Evolutionary conservation across 2,797 vertebrate genomes (phyloP).

Genomic region (Pygocentrus nattereri): DNA sequence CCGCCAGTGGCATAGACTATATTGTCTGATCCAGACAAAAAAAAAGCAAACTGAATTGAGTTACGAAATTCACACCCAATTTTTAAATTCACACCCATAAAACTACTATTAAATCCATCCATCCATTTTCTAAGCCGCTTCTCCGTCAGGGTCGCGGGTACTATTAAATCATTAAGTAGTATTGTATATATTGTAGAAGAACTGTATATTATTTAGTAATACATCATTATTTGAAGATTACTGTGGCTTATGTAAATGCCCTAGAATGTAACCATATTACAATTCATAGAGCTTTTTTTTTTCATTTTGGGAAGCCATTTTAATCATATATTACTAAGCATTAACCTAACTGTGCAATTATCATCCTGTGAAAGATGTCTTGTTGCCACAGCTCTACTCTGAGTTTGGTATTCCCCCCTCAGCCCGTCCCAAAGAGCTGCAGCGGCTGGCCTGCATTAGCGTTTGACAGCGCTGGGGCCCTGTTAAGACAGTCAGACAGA

Average conservation of each 20-base stretch:
- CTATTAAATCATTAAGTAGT: too few species aligned
- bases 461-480: constrained; percentile 50
- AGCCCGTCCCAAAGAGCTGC: constrained; percentile 26
- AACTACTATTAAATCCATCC: too few species aligned
- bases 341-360: neutral
- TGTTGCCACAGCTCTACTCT: neutral
- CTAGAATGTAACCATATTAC: neutral
- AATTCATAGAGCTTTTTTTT: neutral
- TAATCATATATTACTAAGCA: neutral
- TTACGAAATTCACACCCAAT: too few species aligned
- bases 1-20: too few species aligned
- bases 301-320: neutral
- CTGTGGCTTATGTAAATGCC: neutral
- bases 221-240: neutral
- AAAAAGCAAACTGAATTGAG: too few species aligned
- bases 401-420: constrained; percentile 22
- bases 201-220: neutral
- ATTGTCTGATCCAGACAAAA: too few species aligned
- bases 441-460: constrained; percentile 50
- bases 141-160: too few species aligned
- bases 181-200: too few species aligned
- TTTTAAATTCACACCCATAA: too few species aligned
- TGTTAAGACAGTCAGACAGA: constrained; percentile 49
- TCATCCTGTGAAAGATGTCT: neutral
- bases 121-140: too few species aligned